A percentile compares a stretch with the other conserved stretches of the same genome.
Conservation (phyloP, 1,140 invertebrate genomes). For the Caenorhabditis brenneri region DNA sequence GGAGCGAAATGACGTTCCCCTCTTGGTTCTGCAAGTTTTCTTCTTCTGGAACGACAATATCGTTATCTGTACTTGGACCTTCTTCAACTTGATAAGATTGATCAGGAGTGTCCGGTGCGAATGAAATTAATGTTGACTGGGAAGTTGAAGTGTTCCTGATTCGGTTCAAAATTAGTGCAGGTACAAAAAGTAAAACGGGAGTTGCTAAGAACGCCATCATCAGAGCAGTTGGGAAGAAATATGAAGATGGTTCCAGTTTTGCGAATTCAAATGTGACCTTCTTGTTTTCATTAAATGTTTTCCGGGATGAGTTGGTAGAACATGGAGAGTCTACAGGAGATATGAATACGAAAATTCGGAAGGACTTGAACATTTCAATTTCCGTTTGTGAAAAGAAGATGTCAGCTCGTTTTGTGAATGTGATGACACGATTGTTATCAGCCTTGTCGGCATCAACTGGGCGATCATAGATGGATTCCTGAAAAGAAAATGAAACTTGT, state of each 20-base stretch:
- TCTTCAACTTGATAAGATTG: no score
- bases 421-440: not conserved
- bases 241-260: not conserved
- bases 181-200: not conserved
- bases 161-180: not conserved
- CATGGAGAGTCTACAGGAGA: not conserved
- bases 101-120: no score
- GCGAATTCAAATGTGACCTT: not conserved
- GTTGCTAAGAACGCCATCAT: not conserved
- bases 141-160: no score
- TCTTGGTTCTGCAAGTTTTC: not conserved
- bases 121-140: no score
- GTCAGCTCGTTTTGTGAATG: not conserved
- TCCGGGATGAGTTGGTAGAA: not conserved
- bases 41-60: not conserved
- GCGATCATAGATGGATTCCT: constrained; percentile 19
- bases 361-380: not conserved
- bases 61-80: no score
- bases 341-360: constrained; percentile 1
- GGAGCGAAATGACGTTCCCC: no score
- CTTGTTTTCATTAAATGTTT: not conserved
- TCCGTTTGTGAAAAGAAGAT: not conserved
- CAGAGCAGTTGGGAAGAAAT: not conserved
- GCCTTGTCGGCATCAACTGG: not conserved
- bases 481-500: not conserved